Evolutionary conservation across 35 echinoderm and acorn worm species (phyloP).

Genomic region (Apostichopus parvimensis): DNA sequence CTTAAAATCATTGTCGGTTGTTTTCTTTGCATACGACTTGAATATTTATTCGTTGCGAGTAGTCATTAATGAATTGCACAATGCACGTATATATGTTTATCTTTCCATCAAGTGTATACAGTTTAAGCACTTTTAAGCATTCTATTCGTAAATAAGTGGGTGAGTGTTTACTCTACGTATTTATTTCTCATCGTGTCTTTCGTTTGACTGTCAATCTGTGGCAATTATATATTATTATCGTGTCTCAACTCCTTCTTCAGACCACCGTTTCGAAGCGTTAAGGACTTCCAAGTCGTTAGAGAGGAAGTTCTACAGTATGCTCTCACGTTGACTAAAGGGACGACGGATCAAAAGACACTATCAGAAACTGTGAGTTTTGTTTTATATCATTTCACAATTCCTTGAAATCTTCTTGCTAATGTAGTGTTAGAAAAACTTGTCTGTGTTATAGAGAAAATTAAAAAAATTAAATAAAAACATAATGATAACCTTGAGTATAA

Average conservation of each 20-base stretch:
- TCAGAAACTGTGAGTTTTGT: conserved; percentile 29
- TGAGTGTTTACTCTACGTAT: no score
- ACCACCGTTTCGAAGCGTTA: conserved; percentile 68
- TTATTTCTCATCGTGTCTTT: not conserved
- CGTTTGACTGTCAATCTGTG: not conserved
- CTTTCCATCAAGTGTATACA: no score
- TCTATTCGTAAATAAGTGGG: no score
- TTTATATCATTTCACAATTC: no score
- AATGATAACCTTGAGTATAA: no score
- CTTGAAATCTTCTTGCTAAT: no score
- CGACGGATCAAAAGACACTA: conserved; percentile 13
- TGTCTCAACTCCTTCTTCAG: conserved; percentile 25
- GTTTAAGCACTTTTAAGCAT: no score
- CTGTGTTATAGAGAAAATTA: no score
- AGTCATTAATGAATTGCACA: not conserved
- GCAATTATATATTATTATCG: not conserved
- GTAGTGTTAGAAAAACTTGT: no score
- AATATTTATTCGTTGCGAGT: not conserved
- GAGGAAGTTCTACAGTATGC: conserved; percentile 70
- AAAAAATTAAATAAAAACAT: no score
- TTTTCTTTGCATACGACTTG: not conserved
- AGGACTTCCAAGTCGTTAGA: conserved; percentile 72
- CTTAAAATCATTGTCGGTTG: not conserved
- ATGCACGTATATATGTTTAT: no score
- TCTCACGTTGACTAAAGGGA: conserved; percentile 69